These are phyloP conservation scores for Coleophora flavipennella DNA, from an alignment of 2,888 invertebrate species.

Conservation along the genomic window DNA sequence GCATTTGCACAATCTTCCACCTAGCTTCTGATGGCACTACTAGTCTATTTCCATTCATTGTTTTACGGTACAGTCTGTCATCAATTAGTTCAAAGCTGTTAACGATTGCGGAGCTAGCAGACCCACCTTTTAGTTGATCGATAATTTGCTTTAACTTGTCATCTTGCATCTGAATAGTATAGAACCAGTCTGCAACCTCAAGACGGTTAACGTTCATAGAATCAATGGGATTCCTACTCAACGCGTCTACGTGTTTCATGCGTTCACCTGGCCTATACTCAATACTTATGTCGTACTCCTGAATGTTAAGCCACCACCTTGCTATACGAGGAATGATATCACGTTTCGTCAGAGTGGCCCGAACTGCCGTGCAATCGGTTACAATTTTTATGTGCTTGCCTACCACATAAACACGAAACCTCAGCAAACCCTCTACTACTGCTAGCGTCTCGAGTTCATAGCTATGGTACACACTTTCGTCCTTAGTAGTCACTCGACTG, in stretches of 20 bases:
- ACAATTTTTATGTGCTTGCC: slow-evolving; percentile 17
- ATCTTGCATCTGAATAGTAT: slow-evolving; percentile 16
- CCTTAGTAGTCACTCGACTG: slow-evolving; percentile 21
- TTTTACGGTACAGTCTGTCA: slow-evolving; percentile 17
- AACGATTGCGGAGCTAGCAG: slow-evolving; percentile 7
- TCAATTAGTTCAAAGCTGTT: slow-evolving; percentile 15
- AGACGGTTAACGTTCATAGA: slow-evolving; percentile 11
- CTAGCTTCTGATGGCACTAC: slow-evolving; percentile 23
- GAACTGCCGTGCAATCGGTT: slow-evolving; percentile 27
- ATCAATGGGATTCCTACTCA: slow-evolving; percentile 24
- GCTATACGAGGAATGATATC: slow-evolving; percentile 25
- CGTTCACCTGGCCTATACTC: slow-evolving; percentile 24
- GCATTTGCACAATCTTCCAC: slow-evolving; percentile 26
- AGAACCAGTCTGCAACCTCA: slow-evolving; percentile 19
- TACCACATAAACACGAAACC: slow-evolving; percentile 18
- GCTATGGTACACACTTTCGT: slow-evolving; percentile 26
- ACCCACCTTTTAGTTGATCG: slow-evolving; percentile 9
- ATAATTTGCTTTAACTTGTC: slow-evolving; percentile 12
- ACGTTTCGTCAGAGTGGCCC: slow-evolving; percentile 21
- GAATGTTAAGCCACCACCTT: slow-evolving; percentile 28
- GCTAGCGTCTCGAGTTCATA: slow-evolving; percentile 34
- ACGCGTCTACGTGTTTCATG: slow-evolving; percentile 29
- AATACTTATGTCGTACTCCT: slow-evolving; percentile 26
- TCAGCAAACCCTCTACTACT: slow-evolving; percentile 22
- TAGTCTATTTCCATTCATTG: slow-evolving; percentile 20